phyloP scores from a whole-genome alignment of 2,113 vertebrate genomes.

The Oenanthe melanoleuca region DNA sequence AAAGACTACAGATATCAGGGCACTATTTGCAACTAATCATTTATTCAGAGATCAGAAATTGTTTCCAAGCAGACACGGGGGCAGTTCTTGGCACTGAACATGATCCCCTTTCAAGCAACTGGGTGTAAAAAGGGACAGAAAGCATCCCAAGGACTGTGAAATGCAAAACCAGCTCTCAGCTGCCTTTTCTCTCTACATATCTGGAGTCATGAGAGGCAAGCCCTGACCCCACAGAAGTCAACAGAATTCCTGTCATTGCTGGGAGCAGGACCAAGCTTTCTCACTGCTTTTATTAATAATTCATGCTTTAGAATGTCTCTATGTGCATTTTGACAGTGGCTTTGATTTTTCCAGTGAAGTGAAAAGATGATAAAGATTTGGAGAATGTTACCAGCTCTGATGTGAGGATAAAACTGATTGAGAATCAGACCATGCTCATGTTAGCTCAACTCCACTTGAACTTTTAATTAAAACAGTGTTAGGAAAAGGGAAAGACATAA shows the following conservation, averaged over 20 bases:
- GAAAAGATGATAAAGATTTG: neutral
- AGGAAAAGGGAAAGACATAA: neutral
- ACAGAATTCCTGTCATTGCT: neutral
- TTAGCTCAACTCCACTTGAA: neutral
- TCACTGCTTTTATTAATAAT: constrained; percentile 15
- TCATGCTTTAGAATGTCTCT: neutral
- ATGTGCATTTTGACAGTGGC: neutral
- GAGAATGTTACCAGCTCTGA: neutral
- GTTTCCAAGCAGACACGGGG: neutral
- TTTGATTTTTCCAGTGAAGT: neutral
- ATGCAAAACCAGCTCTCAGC: neutral
- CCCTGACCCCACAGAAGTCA: neutral
- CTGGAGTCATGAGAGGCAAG: neutral
- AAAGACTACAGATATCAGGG: constrained; percentile 3
- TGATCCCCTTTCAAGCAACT: neutral
- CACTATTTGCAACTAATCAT: constrained; percentile 10
- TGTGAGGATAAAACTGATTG: neutral
- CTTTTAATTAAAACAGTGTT: neutral
- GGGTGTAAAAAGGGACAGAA: neutral
- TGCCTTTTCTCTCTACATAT: neutral
- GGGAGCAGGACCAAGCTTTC: neutral
- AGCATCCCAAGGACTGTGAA: neutral
- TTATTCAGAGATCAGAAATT: constrained; percentile 14
- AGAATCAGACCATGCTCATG: neutral
- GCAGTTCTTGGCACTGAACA: neutral